A percentile compares a stretch with the other conserved stretches of the same genome.
Conservation (phyloP, 2,797 vertebrate species). For the Coilia nasus region DNA sequence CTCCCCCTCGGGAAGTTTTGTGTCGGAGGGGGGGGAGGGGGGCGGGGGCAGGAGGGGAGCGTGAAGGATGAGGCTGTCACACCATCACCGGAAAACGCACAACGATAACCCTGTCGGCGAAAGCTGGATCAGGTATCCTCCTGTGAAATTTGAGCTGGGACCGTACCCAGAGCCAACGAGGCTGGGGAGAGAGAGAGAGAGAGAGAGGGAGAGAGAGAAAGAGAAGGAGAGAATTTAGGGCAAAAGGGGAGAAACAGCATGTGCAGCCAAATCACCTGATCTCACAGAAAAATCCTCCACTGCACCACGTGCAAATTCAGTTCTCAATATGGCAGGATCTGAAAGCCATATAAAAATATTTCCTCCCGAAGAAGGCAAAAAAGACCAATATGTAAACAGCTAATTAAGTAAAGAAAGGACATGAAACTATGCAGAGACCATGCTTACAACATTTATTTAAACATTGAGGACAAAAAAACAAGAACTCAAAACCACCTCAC, state of each 20-base stretch:
- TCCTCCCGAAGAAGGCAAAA: neutral
- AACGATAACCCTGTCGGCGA: constrained; percentile 52
- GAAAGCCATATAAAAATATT: neutral
- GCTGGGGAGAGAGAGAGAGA: constrained; percentile 37
- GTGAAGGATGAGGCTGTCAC: constrained; percentile 60
- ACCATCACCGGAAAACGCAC: constrained; percentile 58
- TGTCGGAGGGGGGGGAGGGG: too few relatives aligned
- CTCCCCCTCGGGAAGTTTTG: constrained; percentile 57
- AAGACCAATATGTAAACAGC: neutral
- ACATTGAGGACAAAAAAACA: too few relatives aligned
- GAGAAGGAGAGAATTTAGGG: neutral
- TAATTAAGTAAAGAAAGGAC: too few relatives aligned
- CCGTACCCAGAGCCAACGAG: constrained; percentile 49
- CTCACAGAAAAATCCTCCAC: neutral
- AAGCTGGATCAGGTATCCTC: constrained; percentile 55
- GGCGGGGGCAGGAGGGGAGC: neutral
- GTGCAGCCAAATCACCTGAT: constrained; percentile 9
- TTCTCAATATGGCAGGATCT: neutral
- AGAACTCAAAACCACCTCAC: too few relatives aligned
- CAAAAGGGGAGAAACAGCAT: neutral
- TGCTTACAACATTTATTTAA: too few relatives aligned
- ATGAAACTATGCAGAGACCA: too few relatives aligned
- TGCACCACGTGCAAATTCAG: constrained; percentile 13
- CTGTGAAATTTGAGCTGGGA: constrained; percentile 52
- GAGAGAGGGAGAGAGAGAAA: too few relatives aligned